Evolutionary conservation across 2,797 vertebrate species (phyloP).

Genomic region (Antennarius maculatus): DNA sequence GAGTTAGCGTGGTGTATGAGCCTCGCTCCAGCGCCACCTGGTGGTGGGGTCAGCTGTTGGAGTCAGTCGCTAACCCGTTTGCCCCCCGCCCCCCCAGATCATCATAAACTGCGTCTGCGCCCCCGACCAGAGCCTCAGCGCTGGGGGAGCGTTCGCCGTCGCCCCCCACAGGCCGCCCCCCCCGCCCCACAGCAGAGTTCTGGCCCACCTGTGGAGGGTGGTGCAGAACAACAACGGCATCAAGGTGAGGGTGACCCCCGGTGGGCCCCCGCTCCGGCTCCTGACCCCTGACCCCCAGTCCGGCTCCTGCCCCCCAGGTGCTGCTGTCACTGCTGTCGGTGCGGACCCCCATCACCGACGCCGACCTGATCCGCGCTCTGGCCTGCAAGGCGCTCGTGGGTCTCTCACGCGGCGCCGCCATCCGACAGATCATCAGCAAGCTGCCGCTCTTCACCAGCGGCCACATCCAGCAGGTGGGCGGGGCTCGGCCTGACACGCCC

Average conservation of each 20-base stretch:
- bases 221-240: slow-evolving; percentile 98
- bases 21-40: too few species aligned
- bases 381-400: slow-evolving; percentile 95
- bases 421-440: slow-evolving; percentile 96
- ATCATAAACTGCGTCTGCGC: slow-evolving; percentile 96
- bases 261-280: too few species aligned
- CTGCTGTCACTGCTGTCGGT: slow-evolving; percentile 92
- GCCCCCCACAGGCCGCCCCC: slow-evolving; percentile 76
- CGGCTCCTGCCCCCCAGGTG: slow-evolving; percentile 75
- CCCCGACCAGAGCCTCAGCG: slow-evolving; percentile 90
- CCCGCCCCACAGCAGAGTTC: slow-evolving; percentile 85
- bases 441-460: slow-evolving; percentile 95
- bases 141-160: slow-evolving; percentile 88
- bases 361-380: slow-evolving; percentile 91
- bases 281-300: too few species aligned
- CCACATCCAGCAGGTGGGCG: slow-evolving; percentile 89
- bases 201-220: slow-evolving; percentile 95
- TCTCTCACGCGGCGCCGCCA: slow-evolving; percentile 88
- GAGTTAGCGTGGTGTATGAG: too few species aligned
- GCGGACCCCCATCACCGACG: slow-evolving; percentile 95
- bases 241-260: slow-evolving; percentile 76
- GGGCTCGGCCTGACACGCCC: too few species aligned
- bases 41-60: too few species aligned
- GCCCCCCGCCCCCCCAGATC: slow-evolving; percentile 71
- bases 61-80: background rate